Conservation (phyloP, 1,140 invertebrate species). For the Drosophila willistoni region DNA sequence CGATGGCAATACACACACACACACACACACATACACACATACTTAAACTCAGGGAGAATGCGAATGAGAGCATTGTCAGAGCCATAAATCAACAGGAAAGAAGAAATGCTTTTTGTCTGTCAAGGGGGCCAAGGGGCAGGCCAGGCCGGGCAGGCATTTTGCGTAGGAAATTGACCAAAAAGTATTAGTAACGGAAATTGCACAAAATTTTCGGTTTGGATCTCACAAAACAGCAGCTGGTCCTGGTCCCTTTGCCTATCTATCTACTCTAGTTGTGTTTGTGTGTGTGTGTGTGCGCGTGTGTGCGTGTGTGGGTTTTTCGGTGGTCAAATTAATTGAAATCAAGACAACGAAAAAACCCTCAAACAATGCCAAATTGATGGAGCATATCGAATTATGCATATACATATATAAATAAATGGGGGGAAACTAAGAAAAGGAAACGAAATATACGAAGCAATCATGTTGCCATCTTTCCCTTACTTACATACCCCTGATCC, state of each 20-base stretch:
- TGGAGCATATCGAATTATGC: conserved; percentile 76
- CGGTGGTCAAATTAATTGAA: conserved; percentile 75
- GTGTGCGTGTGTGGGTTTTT: conserved; percentile 28
- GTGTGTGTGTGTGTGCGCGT: conserved; percentile 2
- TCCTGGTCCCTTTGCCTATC: conserved; percentile 16
- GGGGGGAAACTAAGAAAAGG: conserved; percentile 38
- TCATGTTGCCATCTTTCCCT: conserved; percentile 4
- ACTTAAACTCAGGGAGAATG: not conserved
- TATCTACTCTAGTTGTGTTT: not conserved
- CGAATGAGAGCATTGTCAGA: conserved; percentile 37
- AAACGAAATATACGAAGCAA: conserved; percentile 49
- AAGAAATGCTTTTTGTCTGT: conserved; percentile 41
- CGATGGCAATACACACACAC: not conserved
- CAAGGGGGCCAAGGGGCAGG: conserved; percentile 3
- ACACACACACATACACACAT: not conserved
- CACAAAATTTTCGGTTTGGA: conserved; percentile 66
- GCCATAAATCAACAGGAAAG: conserved; percentile 73
- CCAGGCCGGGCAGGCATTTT: conserved; percentile 31
- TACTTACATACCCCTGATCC: not conserved
- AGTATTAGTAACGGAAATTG: conserved; percentile 80
- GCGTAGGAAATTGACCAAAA: conserved; percentile 75
- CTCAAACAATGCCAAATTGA: conserved; percentile 60
- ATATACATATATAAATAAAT: conserved; percentile 21
- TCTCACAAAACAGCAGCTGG: conserved; percentile 26
- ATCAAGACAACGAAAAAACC: conserved; percentile 65